phyloP scores from a whole-genome alignment of 2,113 vertebrate genomes.

The Chloropsis cyanopogon region DNA sequence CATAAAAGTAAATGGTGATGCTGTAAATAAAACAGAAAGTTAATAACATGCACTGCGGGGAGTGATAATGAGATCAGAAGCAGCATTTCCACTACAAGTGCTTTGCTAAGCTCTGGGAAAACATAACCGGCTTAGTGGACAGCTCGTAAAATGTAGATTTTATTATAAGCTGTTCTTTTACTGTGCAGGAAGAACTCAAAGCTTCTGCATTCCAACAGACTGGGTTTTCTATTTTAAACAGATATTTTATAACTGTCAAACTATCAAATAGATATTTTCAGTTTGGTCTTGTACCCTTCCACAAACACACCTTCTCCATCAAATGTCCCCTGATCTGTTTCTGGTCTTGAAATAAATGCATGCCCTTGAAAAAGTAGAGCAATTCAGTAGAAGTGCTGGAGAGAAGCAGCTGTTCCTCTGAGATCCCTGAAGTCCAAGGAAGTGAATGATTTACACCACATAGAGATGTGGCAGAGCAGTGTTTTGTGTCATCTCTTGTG shows the following conservation, averaged over 20 bases:
- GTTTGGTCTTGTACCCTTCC: background rate
- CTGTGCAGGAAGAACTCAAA: background rate
- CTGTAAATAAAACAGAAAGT: conserved; percentile 50
- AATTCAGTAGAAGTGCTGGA: background rate
- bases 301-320: background rate
- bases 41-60: conserved; percentile 32
- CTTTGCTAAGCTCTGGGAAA: conserved; percentile 48
- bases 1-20: conserved; percentile 27
- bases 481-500: background rate
- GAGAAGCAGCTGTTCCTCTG: background rate
- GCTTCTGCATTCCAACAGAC: background rate
- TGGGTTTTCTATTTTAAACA: background rate
- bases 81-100: background rate
- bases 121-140: background rate
- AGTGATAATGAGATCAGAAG: conserved; percentile 47
- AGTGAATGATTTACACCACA: background rate
- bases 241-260: background rate
- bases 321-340: background rate
- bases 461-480: background rate
- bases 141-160: background rate
- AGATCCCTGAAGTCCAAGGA: background rate
- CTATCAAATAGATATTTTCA: background rate
- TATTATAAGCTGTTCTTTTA: background rate
- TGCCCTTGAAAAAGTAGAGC: background rate
- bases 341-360: background rate